Evolutionary conservation across 2,113 vertebrate genomes (phyloP), one percentile per base, ranked within the genome.

Genomic region (Misgurnus anguillicaudatus): DNA sequence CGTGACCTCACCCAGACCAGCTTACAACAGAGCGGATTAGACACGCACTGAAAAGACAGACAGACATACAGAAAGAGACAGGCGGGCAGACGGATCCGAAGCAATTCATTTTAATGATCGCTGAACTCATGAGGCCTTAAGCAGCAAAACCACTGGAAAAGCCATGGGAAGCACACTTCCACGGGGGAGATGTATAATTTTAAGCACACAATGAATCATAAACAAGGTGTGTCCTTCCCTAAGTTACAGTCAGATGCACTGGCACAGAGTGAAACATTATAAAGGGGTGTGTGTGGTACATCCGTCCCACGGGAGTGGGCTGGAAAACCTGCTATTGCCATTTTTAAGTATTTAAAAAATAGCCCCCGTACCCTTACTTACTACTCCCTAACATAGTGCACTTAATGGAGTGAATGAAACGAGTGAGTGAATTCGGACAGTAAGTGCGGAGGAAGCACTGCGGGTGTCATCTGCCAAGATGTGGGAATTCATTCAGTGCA

Each of bases 171-270:
- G 48, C 53, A 60, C 67, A 67, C 58, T 83, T 41, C 81, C 62
- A 14, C 36, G 21, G 21, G 51, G 51, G 62, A 63, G 51, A 38
- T 41, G 45, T n/a, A 63, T 71, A 61, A 39, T 19, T 58, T 38
- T 63, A 11, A 64, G 57, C 70, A 68, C 76, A 82, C 81, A 83
- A 79, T 79, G 81, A 79, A 42, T 60, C 5, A 82, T 66, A 71
- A 38, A 41, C 53, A 41, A 79, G 82, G 82, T 80, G 82, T 83
- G 82, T 80, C 67, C 63, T 60, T 62, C 21, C 58, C 72, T 2
- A 47, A 72, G 53, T 72, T 58, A 72, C 71, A 74, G 47, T 62
- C 71, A 47, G 57, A 58, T 57, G 16, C 57, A 58, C 71, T 61
- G 39, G 71, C 21, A 62, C 71, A 47, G 17, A 62, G 41, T 3